Percentiles rank a stretch among this genome's conserved stretches.
These are phyloP conservation scores for Sebastes melanostomus DNA, from an alignment of 2,797 vertebrate genomes.

Conservation along the genomic window DNA sequence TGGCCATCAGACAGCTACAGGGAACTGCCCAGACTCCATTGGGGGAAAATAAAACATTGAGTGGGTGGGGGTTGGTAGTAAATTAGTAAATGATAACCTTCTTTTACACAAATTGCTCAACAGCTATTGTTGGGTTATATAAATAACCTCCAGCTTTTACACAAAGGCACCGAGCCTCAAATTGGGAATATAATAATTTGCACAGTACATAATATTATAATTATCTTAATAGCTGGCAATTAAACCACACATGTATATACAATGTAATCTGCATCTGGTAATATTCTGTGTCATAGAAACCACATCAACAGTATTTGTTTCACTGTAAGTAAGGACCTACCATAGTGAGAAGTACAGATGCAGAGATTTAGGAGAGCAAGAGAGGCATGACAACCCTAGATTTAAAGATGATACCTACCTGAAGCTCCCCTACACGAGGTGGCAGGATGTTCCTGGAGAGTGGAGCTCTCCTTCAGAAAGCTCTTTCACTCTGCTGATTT, in stretches of 20 bases:
- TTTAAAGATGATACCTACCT: neutral
- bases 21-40: no score
- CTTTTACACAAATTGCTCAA: neutral
- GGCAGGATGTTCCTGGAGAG: conserved; percentile 9
- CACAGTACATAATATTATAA: neutral
- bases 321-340: neutral
- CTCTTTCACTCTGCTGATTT: neutral
- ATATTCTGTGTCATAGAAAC: neutral
- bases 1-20: no score
- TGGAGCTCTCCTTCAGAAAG: neutral
- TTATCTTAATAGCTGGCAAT: neutral
- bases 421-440: neutral
- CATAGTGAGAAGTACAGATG: neutral
- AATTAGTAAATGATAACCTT: neutral
- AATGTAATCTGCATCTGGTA: neutral
- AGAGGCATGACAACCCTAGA: neutral
- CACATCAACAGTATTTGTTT: neutral
- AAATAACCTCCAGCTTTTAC: neutral
- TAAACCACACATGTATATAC: neutral
- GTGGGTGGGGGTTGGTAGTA: neutral
- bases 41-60: no score
- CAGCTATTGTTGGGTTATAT: neutral
- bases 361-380: neutral
- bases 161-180: neutral
- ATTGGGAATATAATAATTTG: neutral